Evolutionary conservation across 2,113 vertebrate species (phyloP).

Genomic region (Herpetotheres cachinnans): DNA sequence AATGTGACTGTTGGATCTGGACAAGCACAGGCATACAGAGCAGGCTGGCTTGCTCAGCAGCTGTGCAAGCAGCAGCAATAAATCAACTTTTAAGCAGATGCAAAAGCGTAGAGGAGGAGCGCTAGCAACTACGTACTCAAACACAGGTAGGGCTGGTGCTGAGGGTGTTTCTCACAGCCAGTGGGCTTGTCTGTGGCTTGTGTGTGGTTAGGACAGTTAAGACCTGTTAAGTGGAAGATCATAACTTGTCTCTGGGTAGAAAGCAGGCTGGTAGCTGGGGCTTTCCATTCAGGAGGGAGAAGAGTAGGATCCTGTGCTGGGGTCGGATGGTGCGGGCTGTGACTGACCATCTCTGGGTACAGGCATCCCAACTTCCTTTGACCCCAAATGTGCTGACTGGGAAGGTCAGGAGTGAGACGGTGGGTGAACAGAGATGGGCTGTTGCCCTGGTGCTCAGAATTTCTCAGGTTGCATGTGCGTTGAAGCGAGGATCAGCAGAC

Average conservation of each 20-base stretch:
- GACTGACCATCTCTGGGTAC: accelerated
- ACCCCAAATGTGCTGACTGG: not conserved
- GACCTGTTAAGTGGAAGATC: not conserved
- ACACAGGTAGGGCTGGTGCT: no score
- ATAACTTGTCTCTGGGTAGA: not conserved
- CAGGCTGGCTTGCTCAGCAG: not conserved
- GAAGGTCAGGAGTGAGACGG: not conserved
- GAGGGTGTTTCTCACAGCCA: not conserved
- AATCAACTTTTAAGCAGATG: not conserved
- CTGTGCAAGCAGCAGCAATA: not conserved
- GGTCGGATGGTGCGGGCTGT: not conserved
- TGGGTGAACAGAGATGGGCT: not conserved
- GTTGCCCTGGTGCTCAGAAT: not conserved
- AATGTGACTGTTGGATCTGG: accelerated
- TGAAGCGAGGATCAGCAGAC: not conserved
- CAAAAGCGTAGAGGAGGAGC: not conserved
- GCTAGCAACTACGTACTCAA: no score
- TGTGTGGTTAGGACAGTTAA: not conserved
- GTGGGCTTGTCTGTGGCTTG: not conserved
- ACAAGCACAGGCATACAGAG: not conserved
- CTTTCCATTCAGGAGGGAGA: not conserved
- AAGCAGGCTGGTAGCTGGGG: not conserved
- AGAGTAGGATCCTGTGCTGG: not conserved
- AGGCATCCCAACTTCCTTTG: not conserved
- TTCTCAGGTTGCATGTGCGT: accelerated